These are phyloP conservation scores for Caenorhabditis elegans DNA, from an alignment of 1,140 invertebrate genomes.

Conservation along the genomic window WBcel235 BX284605.5:19373001-19373500, in stretches of 20 bases:
- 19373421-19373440: too few species aligned
- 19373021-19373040: slow-evolving; percentile 8
- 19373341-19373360: too few species aligned
- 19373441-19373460: too few species aligned
- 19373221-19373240: not conserved
- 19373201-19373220: not conserved
- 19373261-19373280: too few species aligned
- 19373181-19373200: not conserved
- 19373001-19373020: not conserved
- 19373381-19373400: too few species aligned
- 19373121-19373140: not conserved
- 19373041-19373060: not conserved
- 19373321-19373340: not conserved
- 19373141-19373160: not conserved
- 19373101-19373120: not conserved
- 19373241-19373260: too few species aligned
- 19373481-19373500: too few species aligned
- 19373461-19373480: not conserved
- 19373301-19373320: not conserved
- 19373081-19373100: not conserved
- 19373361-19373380: too few species aligned
- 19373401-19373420: too few species aligned
- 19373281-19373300: not conserved
- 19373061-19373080: not conserved
- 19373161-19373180: slow-evolving; percentile 1